These are phyloP conservation scores for Pocillopora grandis DNA, from an alignment of 92 coral and sea anemone genomes.

Conservation along the genomic window DNA sequence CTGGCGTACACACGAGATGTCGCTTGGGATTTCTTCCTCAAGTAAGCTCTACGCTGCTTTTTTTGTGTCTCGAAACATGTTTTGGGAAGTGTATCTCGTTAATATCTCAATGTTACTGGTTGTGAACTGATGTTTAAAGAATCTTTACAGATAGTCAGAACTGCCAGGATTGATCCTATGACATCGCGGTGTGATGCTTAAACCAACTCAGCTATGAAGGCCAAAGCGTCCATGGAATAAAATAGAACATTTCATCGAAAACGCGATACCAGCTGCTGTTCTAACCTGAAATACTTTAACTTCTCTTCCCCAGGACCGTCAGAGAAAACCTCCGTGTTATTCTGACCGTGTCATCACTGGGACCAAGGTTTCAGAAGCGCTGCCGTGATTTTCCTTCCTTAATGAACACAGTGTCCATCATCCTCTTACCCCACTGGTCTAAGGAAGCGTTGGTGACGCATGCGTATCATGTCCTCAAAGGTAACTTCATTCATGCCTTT, in stretches of 20 bases:
- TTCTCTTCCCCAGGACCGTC: slow-evolving; percentile 74
- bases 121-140: too few species aligned
- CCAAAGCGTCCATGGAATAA: too few species aligned
- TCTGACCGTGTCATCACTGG: slow-evolving; percentile 87
- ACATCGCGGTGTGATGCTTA: too few species aligned
- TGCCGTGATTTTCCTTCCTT: slow-evolving; percentile 95
- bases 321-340: slow-evolving; percentile 93
- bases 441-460: slow-evolving; percentile 86
- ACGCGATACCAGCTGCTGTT: background rate
- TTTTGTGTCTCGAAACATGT: background rate
- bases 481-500: slow-evolving; percentile 26
- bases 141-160: too few species aligned
- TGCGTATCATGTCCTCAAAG: slow-evolving; percentile 76
- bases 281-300: background rate
- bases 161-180: too few species aligned
- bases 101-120: too few species aligned
- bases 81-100: too few species aligned
- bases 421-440: slow-evolving; percentile 90
- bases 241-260: too few species aligned
- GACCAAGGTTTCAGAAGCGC: slow-evolving; percentile 86
- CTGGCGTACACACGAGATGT: slow-evolving; percentile 97
- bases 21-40: slow-evolving; percentile 98
- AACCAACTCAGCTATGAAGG: too few species aligned
- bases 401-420: slow-evolving; percentile 82
- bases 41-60: slow-evolving; percentile 58